phyloP scores from a whole-genome alignment of 2,113 vertebrate species.

The Ptilorrhoa leucosticta region DNA sequence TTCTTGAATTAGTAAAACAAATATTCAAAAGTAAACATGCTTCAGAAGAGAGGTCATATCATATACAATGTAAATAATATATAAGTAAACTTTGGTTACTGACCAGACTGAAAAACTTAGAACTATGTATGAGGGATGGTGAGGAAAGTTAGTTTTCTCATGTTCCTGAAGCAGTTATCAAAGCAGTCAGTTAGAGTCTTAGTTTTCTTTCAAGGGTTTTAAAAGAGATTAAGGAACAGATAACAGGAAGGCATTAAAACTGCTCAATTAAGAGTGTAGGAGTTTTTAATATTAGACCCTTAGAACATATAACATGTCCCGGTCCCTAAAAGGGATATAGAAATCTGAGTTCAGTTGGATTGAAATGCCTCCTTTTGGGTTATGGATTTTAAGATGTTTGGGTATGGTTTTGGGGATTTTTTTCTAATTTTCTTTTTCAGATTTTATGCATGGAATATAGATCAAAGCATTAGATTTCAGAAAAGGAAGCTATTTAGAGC shows the following conservation, averaged over 20 bases:
- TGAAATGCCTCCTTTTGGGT: background rate
- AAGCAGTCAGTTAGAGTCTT: background rate
- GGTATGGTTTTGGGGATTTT: background rate
- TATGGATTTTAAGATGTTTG: background rate
- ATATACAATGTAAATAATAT: background rate
- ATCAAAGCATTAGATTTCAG: background rate
- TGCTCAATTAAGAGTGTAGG: slow-evolving; percentile 29
- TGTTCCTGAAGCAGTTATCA: background rate
- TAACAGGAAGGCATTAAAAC: background rate
- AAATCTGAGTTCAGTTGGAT: background rate
- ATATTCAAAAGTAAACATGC: background rate
- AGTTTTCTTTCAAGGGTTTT: background rate
- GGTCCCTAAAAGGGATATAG: background rate
- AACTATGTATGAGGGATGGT: background rate
- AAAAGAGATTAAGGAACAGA: background rate
- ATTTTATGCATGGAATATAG: background rate
- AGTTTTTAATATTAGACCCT: slow-evolving; percentile 12
- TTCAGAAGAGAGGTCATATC: background rate
- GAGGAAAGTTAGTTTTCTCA: background rate
- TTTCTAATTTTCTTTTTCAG: background rate
- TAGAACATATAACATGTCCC: background rate
- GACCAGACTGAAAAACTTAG: background rate
- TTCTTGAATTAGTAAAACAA: background rate
- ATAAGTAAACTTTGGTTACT: background rate
- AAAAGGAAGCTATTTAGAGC: background rate